phyloP scores from a whole-genome alignment of 2,888 invertebrate genomes.

The Dryadula phaetusa region DNA sequence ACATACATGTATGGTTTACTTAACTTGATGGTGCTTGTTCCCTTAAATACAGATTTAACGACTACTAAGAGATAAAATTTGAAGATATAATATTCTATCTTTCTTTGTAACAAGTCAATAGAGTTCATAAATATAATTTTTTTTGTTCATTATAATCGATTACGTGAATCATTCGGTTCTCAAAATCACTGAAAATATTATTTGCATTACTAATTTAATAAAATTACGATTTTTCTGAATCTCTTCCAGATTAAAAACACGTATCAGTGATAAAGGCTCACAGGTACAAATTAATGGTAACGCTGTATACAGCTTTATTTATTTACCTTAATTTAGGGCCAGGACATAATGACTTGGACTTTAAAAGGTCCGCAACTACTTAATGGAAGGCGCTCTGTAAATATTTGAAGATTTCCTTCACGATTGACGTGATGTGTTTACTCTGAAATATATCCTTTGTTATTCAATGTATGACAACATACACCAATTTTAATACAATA shows the following conservation, averaged over 20 bases:
- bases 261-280: slow-evolving; percentile 50
- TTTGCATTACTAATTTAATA: too few relatives aligned
- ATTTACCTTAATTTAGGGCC: slow-evolving; percentile 71
- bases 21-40: too few relatives aligned
- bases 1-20: too few relatives aligned
- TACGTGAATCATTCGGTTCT: too few relatives aligned
- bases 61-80: too few relatives aligned
- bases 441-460: slow-evolving; percentile 27
- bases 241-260: slow-evolving; percentile 22
- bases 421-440: slow-evolving; percentile 36
- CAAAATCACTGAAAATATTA: too few relatives aligned
- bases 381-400: slow-evolving; percentile 43
- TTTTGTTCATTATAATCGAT: too few relatives aligned
- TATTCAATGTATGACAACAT: slow-evolving; percentile 13
- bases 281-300: slow-evolving; percentile 71
- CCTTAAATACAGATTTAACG: too few relatives aligned
- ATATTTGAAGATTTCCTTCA: slow-evolving; percentile 39
- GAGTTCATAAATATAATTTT: too few relatives aligned
- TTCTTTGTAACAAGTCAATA: too few relatives aligned
- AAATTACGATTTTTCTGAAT: too few relatives aligned
- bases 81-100: too few relatives aligned
- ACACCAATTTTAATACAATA: slow-evolving; percentile 2
- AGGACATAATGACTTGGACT: slow-evolving; percentile 65
- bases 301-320: slow-evolving; percentile 67
- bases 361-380: slow-evolving; percentile 55